Evolutionary conservation across 2,797 vertebrate species (phyloP).

Genomic region (Coracias cyanogaster): DNA sequence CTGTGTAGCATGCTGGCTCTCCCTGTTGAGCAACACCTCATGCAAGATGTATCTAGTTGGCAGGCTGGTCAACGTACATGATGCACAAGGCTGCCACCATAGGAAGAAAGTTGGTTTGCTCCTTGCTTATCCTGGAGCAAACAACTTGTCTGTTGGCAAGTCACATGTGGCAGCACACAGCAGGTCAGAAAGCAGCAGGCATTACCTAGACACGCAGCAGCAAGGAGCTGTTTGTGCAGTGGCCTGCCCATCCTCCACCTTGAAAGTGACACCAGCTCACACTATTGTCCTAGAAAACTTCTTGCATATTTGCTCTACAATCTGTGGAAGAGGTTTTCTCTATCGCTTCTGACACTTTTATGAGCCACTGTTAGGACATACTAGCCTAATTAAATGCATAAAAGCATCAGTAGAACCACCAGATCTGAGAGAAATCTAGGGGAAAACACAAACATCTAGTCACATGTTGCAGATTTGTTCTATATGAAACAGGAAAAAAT

Average conservation of each 20-base stretch:
- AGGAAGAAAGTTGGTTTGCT: background rate
- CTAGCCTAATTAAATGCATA: background rate
- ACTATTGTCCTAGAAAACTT: background rate
- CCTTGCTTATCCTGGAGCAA: background rate
- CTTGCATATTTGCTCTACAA: background rate
- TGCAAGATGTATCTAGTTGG: background rate
- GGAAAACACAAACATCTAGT: background rate
- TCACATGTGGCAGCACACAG: background rate
- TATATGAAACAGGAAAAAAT: background rate
- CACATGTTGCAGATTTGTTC: background rate
- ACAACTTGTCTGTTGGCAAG: background rate
- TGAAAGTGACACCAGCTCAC: background rate
- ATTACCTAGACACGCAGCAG: background rate
- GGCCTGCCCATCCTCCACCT: background rate
- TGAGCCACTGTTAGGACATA: background rate
- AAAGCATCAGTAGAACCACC: background rate
- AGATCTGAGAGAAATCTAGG: background rate
- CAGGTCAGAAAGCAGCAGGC: background rate
- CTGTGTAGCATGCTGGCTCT: background rate
- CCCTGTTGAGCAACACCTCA: background rate
- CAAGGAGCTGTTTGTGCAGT: background rate
- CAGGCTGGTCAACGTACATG: background rate
- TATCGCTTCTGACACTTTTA: background rate
- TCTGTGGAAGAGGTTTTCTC: background rate
- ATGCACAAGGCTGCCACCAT: fast-evolving